Conservation (phyloP, 92 coral and sea anemone genomes). For the Epizoanthus rinbou region DNA sequence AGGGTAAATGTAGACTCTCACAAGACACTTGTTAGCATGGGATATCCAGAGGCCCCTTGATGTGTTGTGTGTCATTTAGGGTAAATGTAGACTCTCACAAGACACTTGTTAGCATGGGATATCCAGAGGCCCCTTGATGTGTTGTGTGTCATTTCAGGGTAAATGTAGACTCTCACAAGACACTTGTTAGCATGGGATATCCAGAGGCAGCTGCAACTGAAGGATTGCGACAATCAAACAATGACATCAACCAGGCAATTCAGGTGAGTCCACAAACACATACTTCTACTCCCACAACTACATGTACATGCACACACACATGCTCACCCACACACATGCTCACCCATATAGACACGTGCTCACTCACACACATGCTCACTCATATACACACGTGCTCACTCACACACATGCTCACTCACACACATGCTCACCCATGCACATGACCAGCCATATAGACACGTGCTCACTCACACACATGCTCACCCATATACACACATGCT, state of each 20-base stretch:
- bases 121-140: neutral
- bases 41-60: neutral
- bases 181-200: constrained; percentile 83
- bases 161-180: constrained; percentile 67
- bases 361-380: no score
- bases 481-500: no score
- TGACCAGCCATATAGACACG: neutral
- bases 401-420: no score
- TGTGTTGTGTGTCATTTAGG: constrained; percentile 41
- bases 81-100: constrained; percentile 71
- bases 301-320: no score
- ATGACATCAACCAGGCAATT: constrained; percentile 81
- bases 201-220: constrained; percentile 65
- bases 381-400: no score
- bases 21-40: constrained; percentile 32
- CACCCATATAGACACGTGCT: no score
- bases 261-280: constrained; percentile 62
- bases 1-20: constrained; percentile 82
- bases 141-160: constrained; percentile 54
- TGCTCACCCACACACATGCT: neutral
- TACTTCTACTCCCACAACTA: neutral
- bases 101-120: constrained; percentile 14
- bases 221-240: constrained; percentile 84
- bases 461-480: neutral
- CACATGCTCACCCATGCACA: neutral